Evolutionary conservation across 2,888 invertebrate species (phyloP).

Genomic region (Pyrochroa serraticornis): DNA sequence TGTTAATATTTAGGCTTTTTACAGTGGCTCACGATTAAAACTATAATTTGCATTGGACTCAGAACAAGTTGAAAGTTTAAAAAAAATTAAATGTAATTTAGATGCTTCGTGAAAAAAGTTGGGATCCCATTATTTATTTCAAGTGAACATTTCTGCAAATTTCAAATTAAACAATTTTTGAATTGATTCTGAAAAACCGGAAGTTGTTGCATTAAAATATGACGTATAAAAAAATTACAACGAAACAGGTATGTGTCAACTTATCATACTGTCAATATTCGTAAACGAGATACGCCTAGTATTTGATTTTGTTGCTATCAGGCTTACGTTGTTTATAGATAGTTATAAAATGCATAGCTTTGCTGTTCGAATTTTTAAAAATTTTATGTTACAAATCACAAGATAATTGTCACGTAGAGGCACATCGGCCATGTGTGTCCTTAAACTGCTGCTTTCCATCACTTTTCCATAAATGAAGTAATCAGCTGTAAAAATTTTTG

Average conservation of each 20-base stretch:
- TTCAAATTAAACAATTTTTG: no score
- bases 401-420: conserved; percentile 47
- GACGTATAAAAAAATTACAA: background rate
- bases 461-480: conserved; percentile 48
- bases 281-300: background rate
- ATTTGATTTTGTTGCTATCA: conserved; percentile 30
- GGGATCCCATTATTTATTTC: no score
- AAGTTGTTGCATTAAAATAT: no score
- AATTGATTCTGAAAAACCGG: no score
- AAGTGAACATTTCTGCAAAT: no score
- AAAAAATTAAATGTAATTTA: no score
- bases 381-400: conserved; percentile 49
- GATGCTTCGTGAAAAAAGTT: no score
- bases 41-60: no score
- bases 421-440: conserved; percentile 49
- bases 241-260: conserved; percentile 2
- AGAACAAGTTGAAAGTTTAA: no score
- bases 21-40: no score
- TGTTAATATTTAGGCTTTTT: no score
- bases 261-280: background rate
- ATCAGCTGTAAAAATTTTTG: conserved; percentile 47
- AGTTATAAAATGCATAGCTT: conserved; percentile 48
- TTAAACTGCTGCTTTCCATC: conserved; percentile 49
- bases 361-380: conserved; percentile 49
- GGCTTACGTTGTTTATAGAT: conserved; percentile 46